A percentile compares a stretch with the other conserved stretches of the same genome.
phyloP scores from a whole-genome alignment of 2,113 vertebrate species.

The Panthera tigris region DNA sequence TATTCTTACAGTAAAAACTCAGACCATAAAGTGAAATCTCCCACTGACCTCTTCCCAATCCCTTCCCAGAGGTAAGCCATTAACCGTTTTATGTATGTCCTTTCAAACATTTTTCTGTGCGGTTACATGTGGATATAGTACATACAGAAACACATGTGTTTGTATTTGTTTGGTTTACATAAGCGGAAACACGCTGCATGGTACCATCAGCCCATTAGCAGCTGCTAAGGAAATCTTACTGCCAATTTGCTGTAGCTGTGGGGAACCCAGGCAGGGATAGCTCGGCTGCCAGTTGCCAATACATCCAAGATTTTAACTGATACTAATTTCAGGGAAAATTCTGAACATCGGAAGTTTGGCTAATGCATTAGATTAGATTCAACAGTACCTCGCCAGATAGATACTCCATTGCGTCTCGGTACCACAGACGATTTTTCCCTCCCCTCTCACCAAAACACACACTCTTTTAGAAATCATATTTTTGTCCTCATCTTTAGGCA shows the following conservation, averaged over 20 bases:
- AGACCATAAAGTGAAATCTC: not conserved
- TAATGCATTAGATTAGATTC: not conserved
- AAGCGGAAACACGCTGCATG: not conserved
- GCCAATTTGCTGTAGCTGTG: slow-evolving; percentile 60
- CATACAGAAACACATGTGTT: not conserved
- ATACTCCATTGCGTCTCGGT: not conserved
- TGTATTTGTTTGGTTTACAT: slow-evolving; percentile 7
- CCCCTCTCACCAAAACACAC: not conserved
- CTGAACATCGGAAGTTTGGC: not conserved
- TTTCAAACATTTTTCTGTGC: not conserved
- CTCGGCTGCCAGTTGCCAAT: slow-evolving; percentile 28
- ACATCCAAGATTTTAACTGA: slow-evolving; percentile 19
- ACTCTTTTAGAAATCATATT: not conserved
- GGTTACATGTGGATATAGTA: not conserved
- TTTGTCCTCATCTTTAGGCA: not conserved
- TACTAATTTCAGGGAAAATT: not conserved
- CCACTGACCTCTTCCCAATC: not conserved
- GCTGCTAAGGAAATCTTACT: slow-evolving; percentile 26
- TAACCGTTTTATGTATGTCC: not conserved
- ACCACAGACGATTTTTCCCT: not conserved
- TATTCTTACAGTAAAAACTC: not conserved
- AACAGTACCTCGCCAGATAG: not conserved
- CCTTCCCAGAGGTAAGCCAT: not conserved
- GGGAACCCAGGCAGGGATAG: slow-evolving; percentile 45
- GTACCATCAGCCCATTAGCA: slow-evolving; percentile 45